Percentiles rank a stretch among this genome's conserved stretches.
These are phyloP conservation scores for Dasysyrphus albostriatus DNA, from an alignment of 2,888 invertebrate species.

Conservation along the genomic window DNA sequence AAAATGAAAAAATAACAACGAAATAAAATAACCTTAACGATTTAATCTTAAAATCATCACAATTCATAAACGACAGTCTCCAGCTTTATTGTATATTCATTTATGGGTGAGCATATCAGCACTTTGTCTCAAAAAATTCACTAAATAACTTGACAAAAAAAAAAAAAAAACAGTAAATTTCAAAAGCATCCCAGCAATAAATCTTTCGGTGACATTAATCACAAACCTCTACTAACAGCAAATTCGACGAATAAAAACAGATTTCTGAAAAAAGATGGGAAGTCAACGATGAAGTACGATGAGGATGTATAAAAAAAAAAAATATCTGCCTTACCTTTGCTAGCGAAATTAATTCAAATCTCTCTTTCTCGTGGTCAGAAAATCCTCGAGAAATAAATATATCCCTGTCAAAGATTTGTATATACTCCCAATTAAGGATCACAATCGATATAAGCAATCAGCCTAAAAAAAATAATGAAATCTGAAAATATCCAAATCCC, in stretches of 20 bases:
- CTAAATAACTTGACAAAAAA: conserved; percentile 39
- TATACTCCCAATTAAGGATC: conserved; percentile 48
- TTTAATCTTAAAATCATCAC: conserved; percentile 65
- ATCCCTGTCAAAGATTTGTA: conserved; percentile 51
- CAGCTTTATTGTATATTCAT: conserved; percentile 60
- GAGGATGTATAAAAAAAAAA: not conserved
- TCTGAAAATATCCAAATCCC: not conserved
- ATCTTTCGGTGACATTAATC: conserved; percentile 62
- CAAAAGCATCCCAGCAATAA: conserved; percentile 48
- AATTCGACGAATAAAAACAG: conserved; percentile 16
- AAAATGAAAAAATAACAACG: conserved; percentile 4
- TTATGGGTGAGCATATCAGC: conserved; percentile 67
- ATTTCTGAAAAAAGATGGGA: conserved; percentile 61
- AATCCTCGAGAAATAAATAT: conserved; percentile 55
- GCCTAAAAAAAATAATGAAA: not conserved
- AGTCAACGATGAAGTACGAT: not conserved
- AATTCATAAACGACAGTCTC: conserved; percentile 71
- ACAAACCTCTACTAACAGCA: conserved; percentile 27
- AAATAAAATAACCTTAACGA: conserved; percentile 21
- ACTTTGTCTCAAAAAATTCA: conserved; percentile 63
- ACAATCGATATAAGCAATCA: conserved; percentile 55
- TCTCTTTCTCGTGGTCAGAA: conserved; percentile 33
- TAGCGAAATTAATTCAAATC: conserved; percentile 74
- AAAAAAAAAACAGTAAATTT: conserved; percentile 31
- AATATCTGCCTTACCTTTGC: conserved; percentile 59